Percentiles rank a stretch among this genome's conserved stretches.
Evolutionary conservation across 1,140 invertebrate species (phyloP).

Genomic region (Pseudomyrmex sp.): DNA sequence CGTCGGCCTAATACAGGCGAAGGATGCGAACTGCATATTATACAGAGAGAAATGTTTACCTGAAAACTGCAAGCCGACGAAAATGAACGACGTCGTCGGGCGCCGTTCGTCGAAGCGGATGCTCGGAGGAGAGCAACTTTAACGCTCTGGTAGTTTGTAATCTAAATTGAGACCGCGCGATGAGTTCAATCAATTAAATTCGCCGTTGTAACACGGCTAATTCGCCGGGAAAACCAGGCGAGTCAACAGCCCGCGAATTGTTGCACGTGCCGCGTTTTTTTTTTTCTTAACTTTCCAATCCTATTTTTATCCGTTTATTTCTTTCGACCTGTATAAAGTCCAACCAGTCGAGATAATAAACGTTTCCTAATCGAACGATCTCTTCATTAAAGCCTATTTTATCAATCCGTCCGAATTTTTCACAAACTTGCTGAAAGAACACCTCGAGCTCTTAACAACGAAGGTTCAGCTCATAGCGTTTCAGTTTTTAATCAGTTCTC

Average conservation of each 20-base stretch:
- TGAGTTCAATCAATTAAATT: conserved; percentile 52
- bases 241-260: conserved; percentile 17
- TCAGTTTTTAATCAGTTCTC: too few relatives aligned
- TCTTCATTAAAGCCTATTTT: too few relatives aligned
- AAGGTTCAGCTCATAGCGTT: too few relatives aligned
- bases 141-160: conserved; percentile 19
- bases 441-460: too few relatives aligned
- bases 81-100: background rate
- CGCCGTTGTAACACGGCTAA: conserved; percentile 20
- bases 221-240: background rate
- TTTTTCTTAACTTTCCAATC: too few relatives aligned
- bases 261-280: too few relatives aligned
- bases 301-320: too few relatives aligned
- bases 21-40: conserved; percentile 14
- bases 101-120: background rate
- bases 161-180: conserved; percentile 36
- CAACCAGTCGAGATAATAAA: too few relatives aligned
- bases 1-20: background rate
- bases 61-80: background rate
- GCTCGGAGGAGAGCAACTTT: conserved; percentile 29
- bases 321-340: too few relatives aligned
- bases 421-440: too few relatives aligned
- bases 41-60: conserved; percentile 11
- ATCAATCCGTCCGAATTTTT: too few relatives aligned
- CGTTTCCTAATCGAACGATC: too few relatives aligned